Conservation (phyloP, 64 coral and sea anemone genomes). For the Stichodactyla mertensii region DNA sequence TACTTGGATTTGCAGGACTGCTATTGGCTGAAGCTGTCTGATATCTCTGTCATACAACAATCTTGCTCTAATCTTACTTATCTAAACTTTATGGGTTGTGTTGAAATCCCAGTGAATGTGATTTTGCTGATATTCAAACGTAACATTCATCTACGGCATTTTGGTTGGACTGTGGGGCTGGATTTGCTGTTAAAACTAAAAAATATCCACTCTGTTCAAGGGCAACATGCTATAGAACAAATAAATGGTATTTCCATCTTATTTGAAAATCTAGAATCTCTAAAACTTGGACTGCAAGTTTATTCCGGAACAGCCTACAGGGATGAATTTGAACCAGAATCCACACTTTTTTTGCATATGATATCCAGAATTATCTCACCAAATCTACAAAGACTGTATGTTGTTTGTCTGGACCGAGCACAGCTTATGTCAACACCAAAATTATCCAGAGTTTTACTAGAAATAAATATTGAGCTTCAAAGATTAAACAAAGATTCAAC, state of each 20-base stretch:
- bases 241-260: slow-evolving; percentile 12
- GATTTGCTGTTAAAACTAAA: slow-evolving; percentile 11
- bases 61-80: not conserved
- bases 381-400: not conserved
- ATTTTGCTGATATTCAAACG: not conserved
- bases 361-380: slow-evolving; percentile 17
- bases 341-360: slow-evolving; percentile 10
- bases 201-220: not conserved
- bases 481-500: not conserved
- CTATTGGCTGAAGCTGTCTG: slow-evolving; percentile 6
- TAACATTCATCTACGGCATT: slow-evolving; percentile 6
- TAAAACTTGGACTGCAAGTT: slow-evolving; percentile 17
- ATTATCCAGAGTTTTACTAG: not conserved
- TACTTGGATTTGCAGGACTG: not conserved
- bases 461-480: not conserved
- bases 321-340: slow-evolving; percentile 24
- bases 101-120: slow-evolving; percentile 9
- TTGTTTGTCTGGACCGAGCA: slow-evolving; percentile 15
- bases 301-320: slow-evolving; percentile 1
- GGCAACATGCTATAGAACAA: not conserved
- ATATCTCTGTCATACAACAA: not conserved
- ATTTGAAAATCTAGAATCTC: slow-evolving; percentile 12
- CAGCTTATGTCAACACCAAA: slow-evolving; percentile 7
- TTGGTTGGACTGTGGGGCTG: slow-evolving; percentile 15
- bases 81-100: not conserved